Base-by-base conservation (phyloP, 2,888 invertebrate genomes). In the Ophioninae sp. region DNA sequence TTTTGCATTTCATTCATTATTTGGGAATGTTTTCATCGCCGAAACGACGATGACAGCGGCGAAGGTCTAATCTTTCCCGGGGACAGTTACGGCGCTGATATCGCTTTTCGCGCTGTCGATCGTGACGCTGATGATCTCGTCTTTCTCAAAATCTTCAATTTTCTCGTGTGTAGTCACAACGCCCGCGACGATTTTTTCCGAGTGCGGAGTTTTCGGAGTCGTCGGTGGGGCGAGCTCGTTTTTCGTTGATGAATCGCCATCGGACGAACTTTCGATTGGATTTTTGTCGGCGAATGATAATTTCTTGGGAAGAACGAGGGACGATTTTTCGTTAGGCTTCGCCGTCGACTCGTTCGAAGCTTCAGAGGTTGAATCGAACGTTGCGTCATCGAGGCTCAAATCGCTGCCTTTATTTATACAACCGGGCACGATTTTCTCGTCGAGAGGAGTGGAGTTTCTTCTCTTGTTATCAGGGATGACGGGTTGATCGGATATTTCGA, bases 101-200 rank as follows among this genome's bases (percentile, higher is more conserved):
- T 51, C 51, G 6, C 5, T 51, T 51, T 51, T 51, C 51, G 51
- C 17, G 51, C 51, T 13, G 13, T 6, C 17, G 2, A 59, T 67
- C 23, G 51, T 65, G 41, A 86, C 73, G n/a, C 51, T 76, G 44
- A 86, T 58, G 63, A 79, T 72, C 22, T 86, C 85, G 22, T 83
- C 82, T 30, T 56, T 39, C 61, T 85, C 81, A 3, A 77, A 64
- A 22, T 75, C 76, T 9, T 61, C 80, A 20, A 81, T 10, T 41
- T 81, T 81, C 9, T 83, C 80, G 17, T 86, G 83, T 56, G 79
- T 77, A 76, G 72, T 87, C 7, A 88, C 87, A 22, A 85, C 87
- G 9, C 85, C 87, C 6, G 86, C 84, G 30, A 88, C 83, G 17
- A 87, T 61, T 83, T 88, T 87, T 13, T 88, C 87, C 6, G 86